These are phyloP conservation scores for Apolygus lucorum DNA, from an alignment of 1,140 invertebrate species.

Conservation along the genomic window DNA sequence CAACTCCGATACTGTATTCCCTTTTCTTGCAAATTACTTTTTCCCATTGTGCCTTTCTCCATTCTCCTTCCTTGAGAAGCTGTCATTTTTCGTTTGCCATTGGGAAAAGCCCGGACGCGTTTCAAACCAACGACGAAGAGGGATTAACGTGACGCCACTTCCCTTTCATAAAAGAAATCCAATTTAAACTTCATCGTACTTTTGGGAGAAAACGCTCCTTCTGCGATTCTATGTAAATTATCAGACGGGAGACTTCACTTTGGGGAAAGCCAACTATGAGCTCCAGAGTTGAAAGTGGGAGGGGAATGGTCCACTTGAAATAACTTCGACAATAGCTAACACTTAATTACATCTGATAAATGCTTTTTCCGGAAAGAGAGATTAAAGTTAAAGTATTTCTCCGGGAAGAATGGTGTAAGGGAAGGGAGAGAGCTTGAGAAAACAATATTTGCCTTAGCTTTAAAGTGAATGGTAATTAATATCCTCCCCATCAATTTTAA, in stretches of 20 bases:
- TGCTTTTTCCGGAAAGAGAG: not conserved
- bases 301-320: not conserved
- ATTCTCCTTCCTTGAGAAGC: too few relatives aligned
- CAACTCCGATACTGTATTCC: too few relatives aligned
- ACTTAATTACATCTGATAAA: slow-evolving; percentile 10
- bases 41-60: too few relatives aligned
- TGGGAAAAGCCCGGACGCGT: too few relatives aligned
- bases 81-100: too few relatives aligned
- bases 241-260: not conserved
- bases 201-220: too few relatives aligned
- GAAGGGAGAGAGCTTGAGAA: not conserved
- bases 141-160: too few relatives aligned
- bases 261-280: not conserved
- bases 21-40: too few relatives aligned
- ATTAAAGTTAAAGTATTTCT: slow-evolving; percentile 10
- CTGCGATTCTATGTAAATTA: slow-evolving; percentile 10
- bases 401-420: not conserved
- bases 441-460: slow-evolving; percentile 14
- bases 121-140: too few relatives aligned
- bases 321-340: slow-evolving; percentile 12
- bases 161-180: too few relatives aligned
- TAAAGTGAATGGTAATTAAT: slow-evolving; percentile 15
- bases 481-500: slow-evolving; percentile 11
- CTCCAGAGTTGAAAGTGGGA: not conserved
- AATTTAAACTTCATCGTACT: too few relatives aligned